phyloP scores from a whole-genome alignment of 2,797 vertebrate genomes.

The Poeciliopsis turneri region DNA sequence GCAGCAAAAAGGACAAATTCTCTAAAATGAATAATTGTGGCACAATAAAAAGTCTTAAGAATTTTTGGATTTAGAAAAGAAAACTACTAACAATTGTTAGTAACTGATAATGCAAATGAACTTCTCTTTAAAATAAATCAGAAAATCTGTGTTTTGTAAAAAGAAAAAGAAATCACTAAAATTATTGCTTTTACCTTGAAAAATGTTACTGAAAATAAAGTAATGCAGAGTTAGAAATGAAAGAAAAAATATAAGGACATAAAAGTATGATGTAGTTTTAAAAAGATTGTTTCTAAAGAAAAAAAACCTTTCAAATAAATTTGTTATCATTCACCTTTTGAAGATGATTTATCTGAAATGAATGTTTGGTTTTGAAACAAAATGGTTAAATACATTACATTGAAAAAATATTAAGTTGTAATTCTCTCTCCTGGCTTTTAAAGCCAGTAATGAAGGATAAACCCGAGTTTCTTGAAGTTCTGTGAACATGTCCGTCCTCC shows the following conservation, averaged over 20 bases:
- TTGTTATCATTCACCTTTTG: background rate
- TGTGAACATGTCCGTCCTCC: background rate
- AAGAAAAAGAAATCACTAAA: background rate
- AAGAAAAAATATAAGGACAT: background rate
- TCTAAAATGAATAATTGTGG: background rate
- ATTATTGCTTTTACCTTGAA: background rate
- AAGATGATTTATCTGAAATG: background rate
- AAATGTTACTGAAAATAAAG: background rate
- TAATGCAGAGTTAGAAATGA: background rate
- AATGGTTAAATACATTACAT: background rate
- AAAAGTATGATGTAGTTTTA: background rate
- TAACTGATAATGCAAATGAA: background rate
- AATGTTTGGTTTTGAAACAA: background rate
- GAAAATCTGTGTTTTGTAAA: background rate
- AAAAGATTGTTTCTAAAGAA: background rate
- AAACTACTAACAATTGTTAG: too few relatives aligned
- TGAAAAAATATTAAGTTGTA: background rate
- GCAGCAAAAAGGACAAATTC: background rate
- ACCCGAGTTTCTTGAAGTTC: too few relatives aligned
- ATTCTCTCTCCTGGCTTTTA: background rate
- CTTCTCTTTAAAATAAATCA: background rate
- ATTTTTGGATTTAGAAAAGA: background rate
- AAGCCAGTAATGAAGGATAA: background rate
- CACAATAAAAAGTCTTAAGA: background rate
- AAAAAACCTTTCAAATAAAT: too few relatives aligned